These are phyloP conservation scores for Apodemia duryi DNA, from an alignment of 2,888 invertebrate genomes.

Conservation along the genomic window DNA sequence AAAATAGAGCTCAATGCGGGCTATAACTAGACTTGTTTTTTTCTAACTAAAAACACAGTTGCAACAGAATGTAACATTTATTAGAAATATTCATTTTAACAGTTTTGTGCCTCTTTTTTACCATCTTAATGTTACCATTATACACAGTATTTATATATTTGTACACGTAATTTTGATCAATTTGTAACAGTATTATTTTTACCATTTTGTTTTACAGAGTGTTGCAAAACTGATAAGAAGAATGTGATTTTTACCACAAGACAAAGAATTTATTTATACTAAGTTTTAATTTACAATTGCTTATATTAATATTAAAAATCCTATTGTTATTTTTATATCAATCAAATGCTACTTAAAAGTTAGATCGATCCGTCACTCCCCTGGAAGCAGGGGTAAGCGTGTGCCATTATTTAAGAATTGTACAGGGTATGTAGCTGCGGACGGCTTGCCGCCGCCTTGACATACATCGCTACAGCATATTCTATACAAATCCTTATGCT, in stretches of 20 bases:
- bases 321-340: background rate
- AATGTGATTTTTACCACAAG: constrained; percentile 21
- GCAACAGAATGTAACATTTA: background rate
- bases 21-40: constrained; percentile 18
- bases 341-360: constrained; percentile 16
- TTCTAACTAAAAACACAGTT: constrained; percentile 14
- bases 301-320: background rate
- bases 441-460: constrained; percentile 22
- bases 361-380: constrained; percentile 24
- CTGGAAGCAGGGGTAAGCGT: constrained; percentile 36
- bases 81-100: constrained; percentile 9
- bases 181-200: constrained; percentile 23
- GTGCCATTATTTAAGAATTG: constrained; percentile 48
- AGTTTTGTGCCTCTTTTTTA: constrained; percentile 19
- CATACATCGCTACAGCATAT: constrained; percentile 20
- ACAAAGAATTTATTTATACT: constrained; percentile 9
- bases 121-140: constrained; percentile 37
- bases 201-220: constrained; percentile 14
- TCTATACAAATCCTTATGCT: constrained; percentile 18
- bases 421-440: constrained; percentile 38
- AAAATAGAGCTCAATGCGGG: constrained; percentile 17
- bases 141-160: constrained; percentile 38
- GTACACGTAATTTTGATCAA: constrained; percentile 28
- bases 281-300: constrained; percentile 3
- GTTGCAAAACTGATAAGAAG: constrained; percentile 39